Base-by-base conservation (phyloP, 2,113 vertebrate genomes). In the Globicephala melas region DNA sequence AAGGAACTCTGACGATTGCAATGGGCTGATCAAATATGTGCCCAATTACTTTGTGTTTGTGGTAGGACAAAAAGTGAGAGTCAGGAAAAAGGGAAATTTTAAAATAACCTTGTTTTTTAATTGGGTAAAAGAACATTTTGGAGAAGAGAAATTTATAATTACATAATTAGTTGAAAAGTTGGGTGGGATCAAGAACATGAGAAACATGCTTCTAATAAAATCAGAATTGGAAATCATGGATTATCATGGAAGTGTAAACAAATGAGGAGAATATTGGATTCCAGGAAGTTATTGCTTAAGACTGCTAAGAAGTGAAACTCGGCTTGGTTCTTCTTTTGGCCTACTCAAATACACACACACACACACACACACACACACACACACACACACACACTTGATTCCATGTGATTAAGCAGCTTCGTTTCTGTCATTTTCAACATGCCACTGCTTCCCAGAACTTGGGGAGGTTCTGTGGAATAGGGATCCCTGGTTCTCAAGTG, bases 241-340 rank as follows among this genome's bases (percentile, higher is more conserved):
- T 98, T 95, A 36, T 33, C 62, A 82, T 0, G 26, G 96, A 97
- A 74, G 33, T 38, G 3, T 81, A 97, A 98, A 97, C 93, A 98
- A 98, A 95, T 33, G 91, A 74, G 89, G 97, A 97, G 93, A 98
- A 98, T 98, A 94, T 94, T 97, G 96, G 94, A 97, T 0, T 0
- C 0, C 6, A 94, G 88, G 65, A 97, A 90, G 92, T 0, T 79
- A 96, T 98, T 98, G 95, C 98, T 98, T 89, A 98, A 98, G 92
- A 63, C 80, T 94, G 62, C 85, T 95, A 94, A 47, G 95, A 96
- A 93, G 92, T 97, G 81, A 98, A 96, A 97, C 91, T 98, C 96
- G 96, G 94, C 96, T 98, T 97, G 97, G 85, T 97, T 86, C 3
- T 44, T n/a, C 44, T 90, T 97, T 97, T 97, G 94, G 96, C 90